Evolutionary conservation across 2,113 vertebrate species (phyloP).

Genomic region (Buteo buteo): DNA sequence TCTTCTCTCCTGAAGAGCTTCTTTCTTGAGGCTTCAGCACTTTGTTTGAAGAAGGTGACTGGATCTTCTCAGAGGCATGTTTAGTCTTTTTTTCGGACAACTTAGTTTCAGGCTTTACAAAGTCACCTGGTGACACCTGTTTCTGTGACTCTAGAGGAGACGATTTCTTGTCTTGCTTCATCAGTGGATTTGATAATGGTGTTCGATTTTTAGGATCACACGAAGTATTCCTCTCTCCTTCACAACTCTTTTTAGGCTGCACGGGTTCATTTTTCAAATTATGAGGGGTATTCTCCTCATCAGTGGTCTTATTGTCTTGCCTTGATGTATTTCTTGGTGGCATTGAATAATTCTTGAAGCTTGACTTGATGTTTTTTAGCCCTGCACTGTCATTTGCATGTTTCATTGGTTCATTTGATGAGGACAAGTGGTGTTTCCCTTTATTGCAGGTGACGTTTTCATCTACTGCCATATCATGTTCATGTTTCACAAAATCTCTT

Average conservation of each 20-base stretch:
- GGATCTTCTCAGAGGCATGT: background rate
- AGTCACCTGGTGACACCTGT: background rate
- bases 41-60: background rate
- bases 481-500: background rate
- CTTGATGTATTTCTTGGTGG: background rate
- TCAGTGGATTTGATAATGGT: background rate
- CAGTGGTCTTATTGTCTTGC: background rate
- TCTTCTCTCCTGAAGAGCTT: background rate
- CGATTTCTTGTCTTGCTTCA: background rate
- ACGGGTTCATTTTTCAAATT: background rate
- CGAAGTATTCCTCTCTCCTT: background rate
- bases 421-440: background rate
- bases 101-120: background rate
- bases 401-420: background rate
- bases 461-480: background rate
- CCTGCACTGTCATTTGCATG: background rate
- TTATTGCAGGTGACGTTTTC: background rate
- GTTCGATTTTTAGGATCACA: background rate
- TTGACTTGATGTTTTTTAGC: background rate
- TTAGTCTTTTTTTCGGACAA: background rate
- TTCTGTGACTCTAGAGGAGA: background rate
- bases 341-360: background rate
- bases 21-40: background rate
- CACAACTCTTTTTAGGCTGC: background rate
- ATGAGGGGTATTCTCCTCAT: background rate